These are phyloP conservation scores for Myodes glareolus DNA, from an alignment of 2,113 vertebrate species.

Conservation along the genomic window DNA sequence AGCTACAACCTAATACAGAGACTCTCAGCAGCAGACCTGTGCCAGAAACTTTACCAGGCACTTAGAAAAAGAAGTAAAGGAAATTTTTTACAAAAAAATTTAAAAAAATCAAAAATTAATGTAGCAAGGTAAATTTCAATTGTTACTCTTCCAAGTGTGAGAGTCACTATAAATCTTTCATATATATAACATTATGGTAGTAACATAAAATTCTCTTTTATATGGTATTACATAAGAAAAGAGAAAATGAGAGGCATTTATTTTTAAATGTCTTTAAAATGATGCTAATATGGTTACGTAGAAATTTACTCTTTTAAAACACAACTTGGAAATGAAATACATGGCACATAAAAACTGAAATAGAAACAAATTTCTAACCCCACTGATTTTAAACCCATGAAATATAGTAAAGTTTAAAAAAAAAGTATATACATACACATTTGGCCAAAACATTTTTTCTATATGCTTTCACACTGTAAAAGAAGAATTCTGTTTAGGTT, in stretches of 20 bases:
- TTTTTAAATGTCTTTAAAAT: conserved; percentile 18
- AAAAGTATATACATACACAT: conserved; percentile 92
- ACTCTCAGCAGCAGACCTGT: not conserved
- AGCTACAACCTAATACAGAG: not conserved
- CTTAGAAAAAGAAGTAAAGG: not conserved
- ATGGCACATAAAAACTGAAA: conserved; percentile 26
- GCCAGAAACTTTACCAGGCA: not conserved
- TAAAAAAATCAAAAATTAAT: not conserved
- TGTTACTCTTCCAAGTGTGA: not conserved
- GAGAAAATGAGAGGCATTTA: not conserved
- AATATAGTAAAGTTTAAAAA: conserved; percentile 14
- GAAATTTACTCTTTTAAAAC: conserved; percentile 41
- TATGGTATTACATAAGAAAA: not conserved
- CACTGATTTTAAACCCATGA: conserved; percentile 39
- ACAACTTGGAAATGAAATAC: not conserved
- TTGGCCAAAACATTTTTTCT: conserved; percentile 98
- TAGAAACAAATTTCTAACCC: not conserved
- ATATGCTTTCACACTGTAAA: conserved; percentile 95
- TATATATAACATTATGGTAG: not conserved
- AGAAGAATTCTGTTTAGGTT: conserved; percentile 66
- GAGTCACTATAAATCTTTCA: not conserved
- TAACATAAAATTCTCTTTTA: conserved; percentile 13
- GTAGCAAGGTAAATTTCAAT: not conserved
- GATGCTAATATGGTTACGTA: not conserved
- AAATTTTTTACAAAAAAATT: not conserved